phyloP scores from a whole-genome alignment of 2,888 invertebrate genomes.

The Hyalella azteca region DNA sequence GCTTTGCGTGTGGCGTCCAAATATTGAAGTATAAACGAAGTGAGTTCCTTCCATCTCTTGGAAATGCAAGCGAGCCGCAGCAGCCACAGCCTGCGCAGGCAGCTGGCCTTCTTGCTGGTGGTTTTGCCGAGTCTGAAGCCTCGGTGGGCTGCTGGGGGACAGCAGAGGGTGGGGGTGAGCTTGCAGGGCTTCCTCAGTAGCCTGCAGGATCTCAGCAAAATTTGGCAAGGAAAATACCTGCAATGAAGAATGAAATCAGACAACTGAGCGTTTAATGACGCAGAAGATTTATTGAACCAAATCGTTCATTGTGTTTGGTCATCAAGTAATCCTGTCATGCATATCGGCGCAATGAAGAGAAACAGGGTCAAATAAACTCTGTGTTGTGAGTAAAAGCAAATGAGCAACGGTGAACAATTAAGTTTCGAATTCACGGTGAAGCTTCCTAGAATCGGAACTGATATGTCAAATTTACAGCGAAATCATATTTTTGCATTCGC shows the following conservation, averaged over 20 bases:
- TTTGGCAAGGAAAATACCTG: slow-evolving; percentile 56
- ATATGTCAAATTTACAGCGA: too few species aligned
- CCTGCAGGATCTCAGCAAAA: slow-evolving; percentile 42
- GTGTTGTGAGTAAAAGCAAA: too few species aligned
- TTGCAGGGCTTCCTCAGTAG: slow-evolving; percentile 49
- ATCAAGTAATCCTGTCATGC: too few species aligned
- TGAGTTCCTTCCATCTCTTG: slow-evolving; percentile 50
- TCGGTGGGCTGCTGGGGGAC: slow-evolving; percentile 10
- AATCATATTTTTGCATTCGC: too few species aligned
- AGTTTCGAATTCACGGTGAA: too few species aligned
- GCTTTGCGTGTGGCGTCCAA: slow-evolving; percentile 31
- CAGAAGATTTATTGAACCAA: too few species aligned
- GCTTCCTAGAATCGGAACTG: too few species aligned
- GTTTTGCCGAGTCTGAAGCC: slow-evolving; percentile 5
- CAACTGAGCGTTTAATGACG: too few species aligned
- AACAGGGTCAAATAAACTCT: too few species aligned
- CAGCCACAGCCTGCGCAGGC: slow-evolving; percentile 46
- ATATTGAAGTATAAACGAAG: slow-evolving; percentile 46
- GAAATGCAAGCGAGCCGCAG: slow-evolving; percentile 45
- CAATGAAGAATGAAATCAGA: background rate
- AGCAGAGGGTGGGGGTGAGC: slow-evolving; percentile 34
- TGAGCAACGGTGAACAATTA: too few species aligned
- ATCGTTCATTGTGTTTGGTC: too few species aligned
- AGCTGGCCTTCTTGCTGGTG: slow-evolving; percentile 39
- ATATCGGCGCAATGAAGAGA: too few species aligned